A percentile compares a stretch with the other conserved stretches of the same genome.
Conservation (phyloP, 2,113 vertebrate species). For the Hiodon alosoides region DNA sequence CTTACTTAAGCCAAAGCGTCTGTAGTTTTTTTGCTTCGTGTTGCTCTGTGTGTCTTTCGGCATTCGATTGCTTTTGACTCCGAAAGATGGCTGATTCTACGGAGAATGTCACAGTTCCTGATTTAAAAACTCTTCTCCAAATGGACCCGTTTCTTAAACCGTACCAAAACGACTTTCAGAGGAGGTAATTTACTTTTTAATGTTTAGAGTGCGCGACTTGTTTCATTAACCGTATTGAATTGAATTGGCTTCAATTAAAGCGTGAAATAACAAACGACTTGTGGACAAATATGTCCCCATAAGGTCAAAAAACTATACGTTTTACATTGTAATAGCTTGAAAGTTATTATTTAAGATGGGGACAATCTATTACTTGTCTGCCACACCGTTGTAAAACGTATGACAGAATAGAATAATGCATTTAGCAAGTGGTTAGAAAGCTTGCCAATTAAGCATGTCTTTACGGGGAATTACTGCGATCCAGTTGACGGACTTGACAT, state of each 20-base stretch:
- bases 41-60: slow-evolving; percentile 21
- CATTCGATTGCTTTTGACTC: slow-evolving; percentile 58
- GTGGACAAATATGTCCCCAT: neutral
- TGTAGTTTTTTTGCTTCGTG: neutral
- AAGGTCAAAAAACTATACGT: no score
- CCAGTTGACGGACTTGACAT: no score
- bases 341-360: no score
- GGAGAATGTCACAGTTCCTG: slow-evolving; percentile 55
- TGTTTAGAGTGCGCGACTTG: neutral
- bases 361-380: no score
- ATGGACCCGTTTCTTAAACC: slow-evolving; percentile 60
- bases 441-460: no score
- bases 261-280: neutral
- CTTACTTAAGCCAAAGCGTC: neutral
- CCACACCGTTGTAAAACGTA: no score
- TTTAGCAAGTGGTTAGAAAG: no score
- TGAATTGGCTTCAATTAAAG: neutral
- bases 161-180: slow-evolving; percentile 63
- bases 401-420: no score
- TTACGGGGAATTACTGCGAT: no score
- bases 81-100: slow-evolving; percentile 58
- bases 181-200: slow-evolving; percentile 58
- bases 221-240: neutral
- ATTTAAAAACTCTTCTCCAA: slow-evolving; percentile 55
- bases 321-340: no score